Conservation (phyloP, 2,797 vertebrate species). For the Avahi laniger region DNA sequence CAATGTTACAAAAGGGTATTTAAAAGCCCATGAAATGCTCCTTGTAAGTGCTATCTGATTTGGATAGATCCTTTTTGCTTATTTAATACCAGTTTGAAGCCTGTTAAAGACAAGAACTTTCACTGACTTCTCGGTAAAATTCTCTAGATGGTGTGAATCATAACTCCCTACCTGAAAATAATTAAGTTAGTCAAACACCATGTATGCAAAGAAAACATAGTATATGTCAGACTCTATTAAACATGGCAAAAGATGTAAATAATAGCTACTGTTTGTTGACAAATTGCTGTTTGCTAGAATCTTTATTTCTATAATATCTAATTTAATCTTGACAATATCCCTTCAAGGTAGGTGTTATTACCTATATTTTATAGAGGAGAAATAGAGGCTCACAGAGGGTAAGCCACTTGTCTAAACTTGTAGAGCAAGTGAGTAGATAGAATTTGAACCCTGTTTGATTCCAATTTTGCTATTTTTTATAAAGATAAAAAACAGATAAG, state of each 20-base stretch:
- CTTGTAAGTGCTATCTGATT: constrained; percentile 28
- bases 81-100: constrained; percentile 22
- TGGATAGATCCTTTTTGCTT: constrained; percentile 9
- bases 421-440: neutral
- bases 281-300: neutral
- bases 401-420: neutral
- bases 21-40: neutral
- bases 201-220: neutral
- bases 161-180: constrained; percentile 1
- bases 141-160: constrained; percentile 15
- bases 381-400: neutral
- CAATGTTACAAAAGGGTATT: neutral
- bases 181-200: neutral
- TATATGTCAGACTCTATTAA: neutral
- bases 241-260: constrained; percentile 22
- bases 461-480: neutral
- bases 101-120: neutral
- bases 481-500: neutral
- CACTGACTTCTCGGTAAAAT: neutral
- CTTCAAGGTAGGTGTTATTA: neutral
- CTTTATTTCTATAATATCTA: neutral
- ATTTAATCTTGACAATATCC: neutral
- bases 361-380: neutral
- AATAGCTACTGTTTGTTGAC: neutral
- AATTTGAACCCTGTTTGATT: neutral